phyloP scores from a whole-genome alignment of 2,113 vertebrate species.

The Periophthalmus modestus region DNA sequence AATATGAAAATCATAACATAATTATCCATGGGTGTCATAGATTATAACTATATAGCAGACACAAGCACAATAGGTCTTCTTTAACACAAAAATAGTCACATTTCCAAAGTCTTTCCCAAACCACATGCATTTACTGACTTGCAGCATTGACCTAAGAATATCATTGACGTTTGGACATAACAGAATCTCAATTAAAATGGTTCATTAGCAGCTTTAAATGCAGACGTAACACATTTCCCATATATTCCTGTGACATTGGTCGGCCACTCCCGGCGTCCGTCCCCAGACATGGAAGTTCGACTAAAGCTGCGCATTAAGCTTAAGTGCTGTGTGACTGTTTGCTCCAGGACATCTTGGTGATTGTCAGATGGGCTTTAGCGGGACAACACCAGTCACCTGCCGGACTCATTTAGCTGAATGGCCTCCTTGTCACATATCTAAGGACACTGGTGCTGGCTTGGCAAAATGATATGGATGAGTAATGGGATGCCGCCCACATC shows the following conservation, averaged over 20 bases:
- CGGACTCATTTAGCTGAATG: constrained; percentile 64
- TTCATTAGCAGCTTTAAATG: too few relatives aligned
- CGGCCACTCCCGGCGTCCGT: background rate
- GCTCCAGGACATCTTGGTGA: background rate
- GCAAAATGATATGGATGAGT: constrained; percentile 75
- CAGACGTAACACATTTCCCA: background rate
- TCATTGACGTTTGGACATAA: too few relatives aligned
- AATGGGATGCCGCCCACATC: constrained; percentile 73
- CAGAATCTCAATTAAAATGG: too few relatives aligned
- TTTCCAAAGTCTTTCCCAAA: too few relatives aligned
- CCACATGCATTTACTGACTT: too few relatives aligned
- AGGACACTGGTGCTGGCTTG: constrained; percentile 72
- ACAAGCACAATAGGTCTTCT: too few relatives aligned
- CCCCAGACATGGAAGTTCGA: background rate
- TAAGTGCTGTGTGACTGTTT: background rate
- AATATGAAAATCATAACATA: too few relatives aligned
- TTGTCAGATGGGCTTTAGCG: constrained; percentile 20
- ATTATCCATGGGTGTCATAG: too few relatives aligned
- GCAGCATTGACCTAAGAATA: too few relatives aligned
- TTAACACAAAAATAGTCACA: too few relatives aligned
- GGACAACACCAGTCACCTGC: constrained; percentile 61
- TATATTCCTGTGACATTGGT: background rate
- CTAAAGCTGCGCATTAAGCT: background rate
- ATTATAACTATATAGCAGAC: too few relatives aligned
- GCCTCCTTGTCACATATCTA: constrained; percentile 74